phyloP scores from a whole-genome alignment of 2,888 invertebrate species.

The Xylophagus ater region DNA sequence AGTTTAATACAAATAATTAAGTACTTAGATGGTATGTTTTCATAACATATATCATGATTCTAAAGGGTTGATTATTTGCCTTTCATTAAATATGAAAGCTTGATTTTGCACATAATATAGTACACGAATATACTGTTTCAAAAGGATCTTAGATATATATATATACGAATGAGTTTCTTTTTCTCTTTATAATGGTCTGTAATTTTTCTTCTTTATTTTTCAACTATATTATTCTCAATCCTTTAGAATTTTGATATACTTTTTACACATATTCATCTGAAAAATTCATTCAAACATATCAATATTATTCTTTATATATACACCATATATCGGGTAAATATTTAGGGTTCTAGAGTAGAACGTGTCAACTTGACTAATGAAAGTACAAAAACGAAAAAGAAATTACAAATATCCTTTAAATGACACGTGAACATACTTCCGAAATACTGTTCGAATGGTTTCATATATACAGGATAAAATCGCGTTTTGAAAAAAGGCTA shows the following conservation, averaged over 20 bases:
- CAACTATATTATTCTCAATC: no score
- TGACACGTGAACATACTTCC: constrained; percentile 18
- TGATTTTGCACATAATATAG: not conserved
- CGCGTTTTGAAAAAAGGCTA: no score
- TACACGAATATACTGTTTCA: not conserved
- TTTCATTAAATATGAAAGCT: constrained; percentile 15
- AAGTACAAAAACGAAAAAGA: constrained; percentile 2
- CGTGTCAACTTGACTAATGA: constrained; percentile 10
- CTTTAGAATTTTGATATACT: no score
- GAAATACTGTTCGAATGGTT: no score
- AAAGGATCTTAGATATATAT: not conserved
- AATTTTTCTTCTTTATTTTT: no score
- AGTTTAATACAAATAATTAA: constrained; percentile 16
- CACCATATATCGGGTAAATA: constrained; percentile 9
- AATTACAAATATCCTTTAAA: constrained; percentile 16
- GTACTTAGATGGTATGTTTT: constrained; percentile 2
- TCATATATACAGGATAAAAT: no score
- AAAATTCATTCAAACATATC: no score
- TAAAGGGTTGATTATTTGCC: constrained; percentile 7
- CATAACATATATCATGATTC: constrained; percentile 2
- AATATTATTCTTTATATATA: no score
- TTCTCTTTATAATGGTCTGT: no score
- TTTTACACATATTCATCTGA: no score
- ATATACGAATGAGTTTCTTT: not conserved
- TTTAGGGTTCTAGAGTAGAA: constrained; percentile 12